phyloP scores from a whole-genome alignment of 2,113 vertebrate genomes.

The Nansenia antarctica region DNA sequence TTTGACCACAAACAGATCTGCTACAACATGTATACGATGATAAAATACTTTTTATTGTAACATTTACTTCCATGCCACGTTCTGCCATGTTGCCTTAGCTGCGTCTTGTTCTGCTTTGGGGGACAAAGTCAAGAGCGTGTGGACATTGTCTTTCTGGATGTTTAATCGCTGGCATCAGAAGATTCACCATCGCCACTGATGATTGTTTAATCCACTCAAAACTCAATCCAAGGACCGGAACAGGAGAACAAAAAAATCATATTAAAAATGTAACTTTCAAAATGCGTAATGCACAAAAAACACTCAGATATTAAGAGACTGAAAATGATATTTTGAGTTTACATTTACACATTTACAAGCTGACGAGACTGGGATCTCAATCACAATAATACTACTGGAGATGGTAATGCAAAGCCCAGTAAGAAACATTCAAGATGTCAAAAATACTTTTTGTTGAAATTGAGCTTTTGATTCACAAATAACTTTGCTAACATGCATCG shows the following conservation, averaged over 20 bases:
- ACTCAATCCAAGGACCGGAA: conserved; percentile 54
- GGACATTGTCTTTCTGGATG: conserved; percentile 42
- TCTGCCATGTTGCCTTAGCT: conserved; percentile 39
- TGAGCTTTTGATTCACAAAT: conserved; percentile 46
- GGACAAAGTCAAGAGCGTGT: conserved; percentile 50
- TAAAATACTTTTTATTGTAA: conserved; percentile 74
- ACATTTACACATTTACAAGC: conserved; percentile 80
- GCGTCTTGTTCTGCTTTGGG: conserved; percentile 43
- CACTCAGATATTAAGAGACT: conserved; percentile 74
- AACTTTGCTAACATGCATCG: conserved; percentile 63
- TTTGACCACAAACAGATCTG: conserved; percentile 21
- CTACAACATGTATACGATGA: conserved; percentile 48
- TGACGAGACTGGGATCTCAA: conserved; percentile 76
- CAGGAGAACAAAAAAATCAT: conserved; percentile 57
- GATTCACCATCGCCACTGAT: conserved; percentile 7
- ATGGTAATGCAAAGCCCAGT: conserved; percentile 68
- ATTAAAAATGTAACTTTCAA: conserved; percentile 63
- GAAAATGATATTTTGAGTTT: conserved; percentile 73
- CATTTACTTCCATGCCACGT: conserved; percentile 72
- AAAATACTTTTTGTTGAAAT: conserved; percentile 59
- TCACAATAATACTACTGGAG: conserved; percentile 76
- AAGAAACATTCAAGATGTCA: conserved; percentile 80
- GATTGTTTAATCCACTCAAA: conserved; percentile 51
- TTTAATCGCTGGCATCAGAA: conserved; percentile 22
- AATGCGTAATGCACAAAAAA: conserved; percentile 78